These are phyloP conservation scores for Hemichromis elongatus DNA, from an alignment of 2,113 vertebrate genomes.

Conservation along the genomic window DNA sequence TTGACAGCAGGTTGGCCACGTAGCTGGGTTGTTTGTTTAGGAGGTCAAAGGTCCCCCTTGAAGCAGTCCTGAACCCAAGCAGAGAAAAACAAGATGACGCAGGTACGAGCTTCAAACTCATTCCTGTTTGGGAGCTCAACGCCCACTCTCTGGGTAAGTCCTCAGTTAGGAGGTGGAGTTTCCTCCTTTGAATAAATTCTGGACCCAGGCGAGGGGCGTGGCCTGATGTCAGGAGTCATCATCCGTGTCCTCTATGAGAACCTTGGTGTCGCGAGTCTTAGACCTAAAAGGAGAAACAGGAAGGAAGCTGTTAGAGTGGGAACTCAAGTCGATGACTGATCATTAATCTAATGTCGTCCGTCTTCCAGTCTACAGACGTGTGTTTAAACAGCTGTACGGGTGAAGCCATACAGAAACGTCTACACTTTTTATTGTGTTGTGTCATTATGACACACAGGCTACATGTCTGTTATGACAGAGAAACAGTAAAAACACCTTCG, in stretches of 20 bases:
- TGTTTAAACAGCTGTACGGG: accelerated
- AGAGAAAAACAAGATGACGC: neutral
- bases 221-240: slow-evolving; percentile 92
- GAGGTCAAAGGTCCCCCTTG: neutral
- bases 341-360: neutral
- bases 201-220: slow-evolving; percentile 66
- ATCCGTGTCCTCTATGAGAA: slow-evolving; percentile 96
- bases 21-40: neutral
- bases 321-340: neutral
- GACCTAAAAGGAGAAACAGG: slow-evolving; percentile 72
- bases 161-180: slow-evolving; percentile 54
- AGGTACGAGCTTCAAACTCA: neutral
- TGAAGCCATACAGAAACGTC: neutral
- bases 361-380: no score
- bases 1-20: neutral
- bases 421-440: neutral
- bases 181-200: slow-evolving; percentile 69
- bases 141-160: slow-evolving; percentile 57
- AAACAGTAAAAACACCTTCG: neutral
- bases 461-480: neutral
- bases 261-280: slow-evolving; percentile 91
- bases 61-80: neutral
- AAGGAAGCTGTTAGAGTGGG: neutral
- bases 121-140: slow-evolving; percentile 18
- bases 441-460: neutral